Conservation (phyloP, 2,113 vertebrate species). For the Leptosomus discolor region DNA sequence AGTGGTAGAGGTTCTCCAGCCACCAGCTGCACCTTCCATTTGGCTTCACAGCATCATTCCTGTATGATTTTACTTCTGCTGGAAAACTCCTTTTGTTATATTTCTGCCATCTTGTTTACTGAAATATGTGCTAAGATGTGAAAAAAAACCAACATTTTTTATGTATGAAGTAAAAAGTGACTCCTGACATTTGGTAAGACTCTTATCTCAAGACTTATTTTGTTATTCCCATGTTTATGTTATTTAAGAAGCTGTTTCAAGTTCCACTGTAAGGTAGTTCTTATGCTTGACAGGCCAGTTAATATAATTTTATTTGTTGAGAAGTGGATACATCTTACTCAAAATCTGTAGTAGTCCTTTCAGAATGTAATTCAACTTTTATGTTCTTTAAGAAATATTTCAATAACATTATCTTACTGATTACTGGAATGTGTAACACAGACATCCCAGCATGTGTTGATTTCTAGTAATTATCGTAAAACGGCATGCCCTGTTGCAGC, state of each 20-base stretch:
- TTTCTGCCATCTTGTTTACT: not conserved
- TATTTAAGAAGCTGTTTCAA: not conserved
- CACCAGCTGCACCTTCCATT: not conserved
- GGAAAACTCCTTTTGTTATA: not conserved
- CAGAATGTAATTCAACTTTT: not conserved
- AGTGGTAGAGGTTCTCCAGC: not conserved
- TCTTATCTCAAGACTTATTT: not conserved
- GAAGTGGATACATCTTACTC: not conserved
- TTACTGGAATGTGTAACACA: not conserved
- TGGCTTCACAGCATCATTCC: not conserved
- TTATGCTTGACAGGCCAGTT: not conserved
- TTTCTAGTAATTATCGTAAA: not conserved
- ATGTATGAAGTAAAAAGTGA: not conserved
- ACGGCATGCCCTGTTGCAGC: not conserved
- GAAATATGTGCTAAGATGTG: not conserved
- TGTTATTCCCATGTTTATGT: not conserved
- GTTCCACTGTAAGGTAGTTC: not conserved
- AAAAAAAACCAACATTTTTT: fast-evolving
- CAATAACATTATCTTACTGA: not conserved
- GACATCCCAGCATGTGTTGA: not conserved
- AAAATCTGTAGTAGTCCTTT: not conserved
- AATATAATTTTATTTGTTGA: not conserved
- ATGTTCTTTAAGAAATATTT: not conserved
- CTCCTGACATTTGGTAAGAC: not conserved
- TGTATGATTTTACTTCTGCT: not conserved